Base-by-base conservation (phyloP, 2,888 invertebrate species). In the Andrena marginata region DNA sequence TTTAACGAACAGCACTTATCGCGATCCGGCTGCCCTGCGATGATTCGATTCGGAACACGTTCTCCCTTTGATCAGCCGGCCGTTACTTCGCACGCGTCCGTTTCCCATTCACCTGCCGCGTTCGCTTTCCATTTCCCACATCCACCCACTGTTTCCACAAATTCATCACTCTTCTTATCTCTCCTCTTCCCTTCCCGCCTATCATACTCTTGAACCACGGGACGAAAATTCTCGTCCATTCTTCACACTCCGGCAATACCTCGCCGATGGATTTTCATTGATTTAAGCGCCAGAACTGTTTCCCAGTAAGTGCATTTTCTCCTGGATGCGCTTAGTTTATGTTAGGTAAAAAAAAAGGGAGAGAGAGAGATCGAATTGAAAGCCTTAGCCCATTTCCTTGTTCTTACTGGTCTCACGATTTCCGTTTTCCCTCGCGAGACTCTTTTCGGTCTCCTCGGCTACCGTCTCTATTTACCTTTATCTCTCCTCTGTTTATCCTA, bases 1-100 rank as follows among this genome's bases (percentile, higher is more conserved):
- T 85, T 89, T 69, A 87, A 90, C 67, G 80, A 73, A 60, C 72
- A 62, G 20, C 73, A 59, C 68, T 88, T 88, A 86, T 87, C 86
- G 56, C 77, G 73, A 77, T 73, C 49, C 59, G 51, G 49, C 54
- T 51, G 65, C 10, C 51, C 54, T 7, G 20, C n/a, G 54, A 59
- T 72, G 23, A 4, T 62, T 29, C 81, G 80, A 80, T 68, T 26
- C 56, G 63, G 35, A 67, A 33, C 64, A 29, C 29, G 31, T 48
- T 60, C 56, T 26, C 51, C 23, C 49, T 78, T 69, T 49, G 72
- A 85, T 80, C 75, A 56, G 26, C 26, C 49, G 23, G 54, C 29
- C 10, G 67, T 74, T 78, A 31, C 56, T 51, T 67, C 48, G 29
- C 65, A 62, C 63, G 29, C 48, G 48, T 72, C 60, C 23, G 16